Base-by-base conservation (phyloP, 2,113 vertebrate genomes). In the Reinhardtius hippoglossoides region DNA sequence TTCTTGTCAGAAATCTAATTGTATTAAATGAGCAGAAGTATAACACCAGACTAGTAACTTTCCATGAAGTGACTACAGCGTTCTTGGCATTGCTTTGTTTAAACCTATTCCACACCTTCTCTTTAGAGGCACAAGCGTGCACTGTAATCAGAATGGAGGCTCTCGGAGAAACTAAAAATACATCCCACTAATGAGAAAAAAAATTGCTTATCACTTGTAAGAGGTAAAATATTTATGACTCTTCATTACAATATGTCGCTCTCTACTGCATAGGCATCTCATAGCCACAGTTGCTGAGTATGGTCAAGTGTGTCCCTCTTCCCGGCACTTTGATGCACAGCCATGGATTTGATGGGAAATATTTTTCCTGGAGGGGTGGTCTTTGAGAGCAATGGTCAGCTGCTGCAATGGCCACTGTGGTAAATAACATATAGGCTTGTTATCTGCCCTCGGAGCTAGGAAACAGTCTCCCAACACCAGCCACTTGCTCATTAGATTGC, bases 371-470 rank as follows among this genome's bases (percentile, higher is more conserved):
- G 67, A 64, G 64, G 72, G 12, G 16, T 42, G 81, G 59, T 83
- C 31, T 80, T 76, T 75, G 64, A 71, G 73, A 76, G 65, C 77
- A 64, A 68, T 73, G 77, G 83, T 68, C 44, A 40, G 27, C 67
- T 68, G 60, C 83, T 71, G 82, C 72, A 71, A 61, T 44, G 71
- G 73, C 84, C 81, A 63, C 84, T 55, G 78, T 77, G 40, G 88
- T 83, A 87, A 85, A 89, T 89, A 89, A 78, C 86, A 90, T 83
- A 87, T 77, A 82, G 81, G 83, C 88, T 93, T 87, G 84, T 87
- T 91, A 91, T 87, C 72, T 76, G 73, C 69, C 67, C 67, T 83
- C 77, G 62, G 66, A 87, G 78, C 85, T n/a, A 48, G 71, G 48
- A 85, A 85, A 74, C 57, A 18, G 69, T 86, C 80, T 73, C 68